Conservation (phyloP, 2,113 vertebrate species). For the Onychorhynchus coronatus region DNA sequence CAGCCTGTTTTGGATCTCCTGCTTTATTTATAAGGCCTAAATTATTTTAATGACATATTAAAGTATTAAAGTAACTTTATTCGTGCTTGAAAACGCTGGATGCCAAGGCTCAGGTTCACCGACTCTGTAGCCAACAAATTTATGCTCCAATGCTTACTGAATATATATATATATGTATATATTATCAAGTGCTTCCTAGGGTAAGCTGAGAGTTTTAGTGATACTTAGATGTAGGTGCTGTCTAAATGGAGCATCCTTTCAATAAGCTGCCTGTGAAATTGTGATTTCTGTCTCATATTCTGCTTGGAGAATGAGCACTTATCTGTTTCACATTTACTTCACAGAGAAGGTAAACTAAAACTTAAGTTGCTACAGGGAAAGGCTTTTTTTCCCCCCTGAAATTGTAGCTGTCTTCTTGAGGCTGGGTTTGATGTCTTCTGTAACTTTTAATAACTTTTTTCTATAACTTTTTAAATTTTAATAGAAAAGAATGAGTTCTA, state of each 20-base stretch:
- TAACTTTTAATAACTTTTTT: not conserved
- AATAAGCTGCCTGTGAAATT: not conserved
- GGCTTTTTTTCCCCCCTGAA: not conserved
- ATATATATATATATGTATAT: not conserved
- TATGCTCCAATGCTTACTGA: not conserved
- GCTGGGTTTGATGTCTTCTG: not conserved
- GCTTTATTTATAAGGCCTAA: slow-evolving; percentile 13
- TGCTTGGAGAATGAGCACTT: not conserved
- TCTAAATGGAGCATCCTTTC: not conserved
- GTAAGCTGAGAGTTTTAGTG: not conserved
- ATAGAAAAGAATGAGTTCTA: not conserved
- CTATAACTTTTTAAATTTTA: not conserved
- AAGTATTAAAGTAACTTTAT: not conserved
- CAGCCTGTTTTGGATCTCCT: not conserved
- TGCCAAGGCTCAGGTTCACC: not conserved
- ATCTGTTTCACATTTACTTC: not conserved
- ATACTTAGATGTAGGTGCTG: not conserved
- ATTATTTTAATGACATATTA: slow-evolving; percentile 33
- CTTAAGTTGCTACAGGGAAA: not conserved
- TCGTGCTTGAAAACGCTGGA: not conserved
- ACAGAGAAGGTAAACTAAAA: not conserved
- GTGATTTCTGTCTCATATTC: not conserved
- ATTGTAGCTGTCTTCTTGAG: not conserved
- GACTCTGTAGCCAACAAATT: not conserved
- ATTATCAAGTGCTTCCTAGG: not conserved